Evolutionary conservation across 37 sponge, comb jelly and placozoan genomes (phyloP).

Genomic region (Ephydatia muelleri): DNA sequence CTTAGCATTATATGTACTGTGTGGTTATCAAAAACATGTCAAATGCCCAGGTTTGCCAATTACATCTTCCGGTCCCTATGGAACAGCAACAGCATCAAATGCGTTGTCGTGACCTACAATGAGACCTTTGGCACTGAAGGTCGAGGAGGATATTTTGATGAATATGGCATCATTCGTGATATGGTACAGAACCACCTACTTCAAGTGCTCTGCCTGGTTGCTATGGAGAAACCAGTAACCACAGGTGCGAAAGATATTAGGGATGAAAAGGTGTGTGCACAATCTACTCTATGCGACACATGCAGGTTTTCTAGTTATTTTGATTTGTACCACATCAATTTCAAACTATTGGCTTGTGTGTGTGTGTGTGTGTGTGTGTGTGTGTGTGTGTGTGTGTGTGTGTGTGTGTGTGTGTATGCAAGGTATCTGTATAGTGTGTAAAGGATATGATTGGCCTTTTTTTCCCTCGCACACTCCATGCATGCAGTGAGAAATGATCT

Average conservation of each 20-base stretch:
- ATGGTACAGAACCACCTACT: constrained; percentile 10
- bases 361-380: constrained; percentile 24
- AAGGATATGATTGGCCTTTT: too few relatives aligned
- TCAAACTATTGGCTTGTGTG: constrained; percentile 13
- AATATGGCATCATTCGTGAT: not conserved
- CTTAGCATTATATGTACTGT: too few relatives aligned
- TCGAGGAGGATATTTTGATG: not conserved
- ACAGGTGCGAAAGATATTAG: not conserved
- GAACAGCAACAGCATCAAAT: not conserved
- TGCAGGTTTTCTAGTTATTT: not conserved
- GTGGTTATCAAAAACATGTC: too few relatives aligned
- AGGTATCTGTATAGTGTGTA: constrained; percentile 2
- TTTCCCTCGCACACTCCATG: too few relatives aligned
- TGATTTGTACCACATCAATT: constrained; percentile 3
- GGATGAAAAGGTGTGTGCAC: constrained; percentile 31
- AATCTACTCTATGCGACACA: not conserved
- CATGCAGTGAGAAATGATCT: too few relatives aligned
- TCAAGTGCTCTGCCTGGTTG: constrained; percentile 8
- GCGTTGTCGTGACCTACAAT: not conserved
- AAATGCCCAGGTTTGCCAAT: constrained; percentile 2
- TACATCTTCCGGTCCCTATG: not conserved
- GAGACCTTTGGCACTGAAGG: not conserved
- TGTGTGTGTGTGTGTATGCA: constrained; percentile 1
- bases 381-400: not conserved
- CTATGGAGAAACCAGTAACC: not conserved